Evolutionary conservation across 2,888 invertebrate genomes (phyloP), one percentile per base, ranked within the genome.

Genomic region (Nemapogon koenigi): DNA sequence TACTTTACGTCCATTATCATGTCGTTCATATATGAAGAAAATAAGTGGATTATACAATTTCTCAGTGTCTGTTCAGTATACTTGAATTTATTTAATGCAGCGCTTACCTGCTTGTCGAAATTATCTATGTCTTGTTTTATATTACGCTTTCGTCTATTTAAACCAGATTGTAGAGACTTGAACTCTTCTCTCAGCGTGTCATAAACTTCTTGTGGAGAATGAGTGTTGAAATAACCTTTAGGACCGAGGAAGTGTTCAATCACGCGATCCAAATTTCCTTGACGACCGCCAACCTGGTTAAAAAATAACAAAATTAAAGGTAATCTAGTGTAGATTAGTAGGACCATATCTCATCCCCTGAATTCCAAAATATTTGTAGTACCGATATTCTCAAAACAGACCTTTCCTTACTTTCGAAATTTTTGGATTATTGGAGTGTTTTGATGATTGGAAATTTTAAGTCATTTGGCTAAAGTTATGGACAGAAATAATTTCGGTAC

Each of bases 181-280:
- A 67, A 61, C 2, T 81, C 49, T 2, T 73, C 65, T 2, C 53
- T 41, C 46, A 61, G 51, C 1, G 57, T 53, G 28, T 73, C 61
- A 45, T 65, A 75, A 4, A 78, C 43, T 1, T 57, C 49, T 33
- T 73, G 67, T 0, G 81, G 57, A 1, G 81, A 62, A 31, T 79
- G 60, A 0, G 73, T 78, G 14, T 71, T 79, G 17, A 89, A 55
- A 16, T 80, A 56, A 4, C 89, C 87, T 45, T 84, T 83, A 0
- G 91, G 90, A 3, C 92, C 92, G 15, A 92, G 76, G 61, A 88
- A 84, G 43, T 86, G 84, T 57, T 92, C 92, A 2, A 90, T 55
- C 1, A 91, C 61, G 37, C 82, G 79, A 52, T 94, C 92, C 36
- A 93, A 59, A 51, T 92, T 92, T 53, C 93, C 91, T 54, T 88